phyloP scores from a whole-genome alignment of 2,888 invertebrate species.

The Polyommatus iphigenia region DNA sequence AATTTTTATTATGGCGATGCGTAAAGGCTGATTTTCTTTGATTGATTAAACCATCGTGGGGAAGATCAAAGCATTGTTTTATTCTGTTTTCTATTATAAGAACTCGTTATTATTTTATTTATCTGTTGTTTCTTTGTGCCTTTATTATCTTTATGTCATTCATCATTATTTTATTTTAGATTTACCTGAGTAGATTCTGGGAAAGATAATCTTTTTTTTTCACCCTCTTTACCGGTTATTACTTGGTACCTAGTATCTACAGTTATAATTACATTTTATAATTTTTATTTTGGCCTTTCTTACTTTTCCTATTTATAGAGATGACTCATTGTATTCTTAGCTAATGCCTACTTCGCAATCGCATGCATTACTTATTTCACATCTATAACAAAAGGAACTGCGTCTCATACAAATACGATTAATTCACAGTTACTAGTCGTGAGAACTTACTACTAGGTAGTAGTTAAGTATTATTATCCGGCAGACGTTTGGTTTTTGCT shows the following conservation, averaged over 20 bases:
- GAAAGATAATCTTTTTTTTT: background rate
- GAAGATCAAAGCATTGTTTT: background rate
- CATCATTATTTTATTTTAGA: background rate
- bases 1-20: background rate
- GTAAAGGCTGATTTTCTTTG: background rate
- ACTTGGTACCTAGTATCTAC: background rate
- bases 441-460: constrained; percentile 6
- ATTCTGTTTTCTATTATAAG: background rate
- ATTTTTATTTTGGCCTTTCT: background rate
- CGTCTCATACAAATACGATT: constrained; percentile 12
- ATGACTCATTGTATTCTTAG: background rate
- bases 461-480: constrained; percentile 11
- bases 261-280: background rate
- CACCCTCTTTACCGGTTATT: no score
- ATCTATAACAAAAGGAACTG: constrained; percentile 9
- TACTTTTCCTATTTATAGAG: background rate
- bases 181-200: background rate
- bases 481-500: constrained; percentile 5
- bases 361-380: constrained; percentile 1
- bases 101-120: background rate
- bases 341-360: background rate
- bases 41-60: background rate
- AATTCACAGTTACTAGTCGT: constrained; percentile 7
- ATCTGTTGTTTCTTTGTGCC: background rate
- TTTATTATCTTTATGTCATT: background rate